Percentiles rank a stretch among this genome's conserved stretches.
phyloP scores from a whole-genome alignment of 2,888 invertebrate genomes.

The Nysson spinosus region DNA sequence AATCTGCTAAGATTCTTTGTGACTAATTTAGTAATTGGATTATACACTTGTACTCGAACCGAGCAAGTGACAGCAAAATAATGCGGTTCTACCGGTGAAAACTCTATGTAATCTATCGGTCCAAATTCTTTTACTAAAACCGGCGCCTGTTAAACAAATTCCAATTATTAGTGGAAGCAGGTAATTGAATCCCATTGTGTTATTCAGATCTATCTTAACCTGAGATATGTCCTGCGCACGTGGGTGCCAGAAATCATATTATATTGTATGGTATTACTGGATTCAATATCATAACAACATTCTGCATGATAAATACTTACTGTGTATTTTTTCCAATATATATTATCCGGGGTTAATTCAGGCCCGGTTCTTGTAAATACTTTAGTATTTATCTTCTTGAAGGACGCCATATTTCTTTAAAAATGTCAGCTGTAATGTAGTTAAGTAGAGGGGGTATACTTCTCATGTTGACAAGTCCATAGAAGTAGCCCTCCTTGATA shows the following conservation, averaged over 20 bases:
- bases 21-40: slow-evolving; percentile 90
- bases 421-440: slow-evolving; percentile 48
- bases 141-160: slow-evolving; percentile 81
- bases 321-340: slow-evolving; percentile 93
- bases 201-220: no score
- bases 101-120: slow-evolving; percentile 93
- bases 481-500: slow-evolving; percentile 16
- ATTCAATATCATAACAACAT: not conserved
- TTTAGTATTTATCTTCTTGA: slow-evolving; percentile 86
- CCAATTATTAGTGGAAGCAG: no score
- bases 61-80: slow-evolving; percentile 96
- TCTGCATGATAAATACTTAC: slow-evolving; percentile 79
- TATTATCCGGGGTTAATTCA: slow-evolving; percentile 85
- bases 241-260: slow-evolving; percentile 18
- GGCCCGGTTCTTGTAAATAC: slow-evolving; percentile 83
- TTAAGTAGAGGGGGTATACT: slow-evolving; percentile 34
- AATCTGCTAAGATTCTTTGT: slow-evolving; percentile 90
- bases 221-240: slow-evolving; percentile 57
- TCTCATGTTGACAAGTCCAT: slow-evolving; percentile 49
- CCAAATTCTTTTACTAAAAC: slow-evolving; percentile 95
- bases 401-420: slow-evolving; percentile 78
- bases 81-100: slow-evolving; percentile 92
- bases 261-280: not conserved
- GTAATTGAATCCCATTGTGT: no score
- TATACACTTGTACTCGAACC: slow-evolving; percentile 91